Percentiles rank a stretch among this genome's conserved stretches.
Conservation (phyloP, 2,113 vertebrate species). For the Lagopus leucura region DNA sequence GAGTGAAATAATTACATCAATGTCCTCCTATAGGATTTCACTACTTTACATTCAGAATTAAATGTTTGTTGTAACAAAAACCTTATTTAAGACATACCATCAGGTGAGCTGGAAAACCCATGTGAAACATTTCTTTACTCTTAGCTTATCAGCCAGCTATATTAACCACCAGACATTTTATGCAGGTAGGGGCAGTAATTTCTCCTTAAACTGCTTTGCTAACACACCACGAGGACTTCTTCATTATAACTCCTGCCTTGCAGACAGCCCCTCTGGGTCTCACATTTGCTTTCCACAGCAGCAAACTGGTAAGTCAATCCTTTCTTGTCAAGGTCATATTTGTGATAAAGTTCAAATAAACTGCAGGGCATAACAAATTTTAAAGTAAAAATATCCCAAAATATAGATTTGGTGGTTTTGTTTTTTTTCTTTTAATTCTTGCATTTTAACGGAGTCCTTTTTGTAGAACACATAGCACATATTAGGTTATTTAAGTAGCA, state of each 20-base stretch:
- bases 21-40: not conserved
- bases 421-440: not conserved
- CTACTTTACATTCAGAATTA: not conserved
- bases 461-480: not conserved
- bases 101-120: not conserved
- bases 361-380: not conserved
- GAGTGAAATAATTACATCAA: not conserved
- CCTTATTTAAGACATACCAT: not conserved
- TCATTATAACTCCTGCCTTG: not conserved
- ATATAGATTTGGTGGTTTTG: not conserved
- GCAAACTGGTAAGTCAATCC: not conserved
- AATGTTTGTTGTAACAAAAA: not conserved
- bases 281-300: not conserved
- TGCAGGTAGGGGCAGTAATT: not conserved
- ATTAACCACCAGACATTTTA: not conserved
- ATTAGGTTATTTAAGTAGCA: not conserved
- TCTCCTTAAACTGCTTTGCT: not conserved
- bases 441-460: not conserved
- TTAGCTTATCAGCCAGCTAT: not conserved
- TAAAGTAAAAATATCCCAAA: not conserved
- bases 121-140: not conserved
- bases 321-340: not conserved
- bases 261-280: not conserved
- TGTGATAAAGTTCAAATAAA: not conserved
- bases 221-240: accelerated